phyloP scores from a whole-genome alignment of 2,888 invertebrate species.

The Nymphalis polychloros region DNA sequence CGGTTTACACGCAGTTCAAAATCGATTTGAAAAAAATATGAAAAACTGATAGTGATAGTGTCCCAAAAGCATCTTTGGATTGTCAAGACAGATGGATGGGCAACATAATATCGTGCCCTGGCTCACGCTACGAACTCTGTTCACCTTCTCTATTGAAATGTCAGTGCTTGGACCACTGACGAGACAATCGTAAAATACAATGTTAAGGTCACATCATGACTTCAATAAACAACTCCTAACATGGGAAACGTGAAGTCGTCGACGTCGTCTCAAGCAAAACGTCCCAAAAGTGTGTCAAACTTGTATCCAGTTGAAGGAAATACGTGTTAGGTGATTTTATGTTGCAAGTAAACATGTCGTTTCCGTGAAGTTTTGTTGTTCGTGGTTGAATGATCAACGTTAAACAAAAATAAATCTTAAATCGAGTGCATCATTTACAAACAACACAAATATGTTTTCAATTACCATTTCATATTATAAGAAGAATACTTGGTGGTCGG shows the following conservation, averaged over 20 bases:
- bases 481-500: neutral
- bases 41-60: slow-evolving; percentile 31
- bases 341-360: slow-evolving; percentile 29
- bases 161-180: slow-evolving; percentile 76
- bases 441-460: neutral
- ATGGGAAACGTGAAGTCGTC: slow-evolving; percentile 76
- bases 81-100: slow-evolving; percentile 48
- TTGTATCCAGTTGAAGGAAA: slow-evolving; percentile 60
- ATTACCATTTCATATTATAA: no score
- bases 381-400: slow-evolving; percentile 4
- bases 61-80: slow-evolving; percentile 22
- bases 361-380: slow-evolving; percentile 25
- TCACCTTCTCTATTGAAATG: slow-evolving; percentile 81
- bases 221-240: slow-evolving; percentile 80
- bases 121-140: slow-evolving; percentile 73
- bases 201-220: slow-evolving; percentile 81
- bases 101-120: slow-evolving; percentile 65
- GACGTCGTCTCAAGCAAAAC: slow-evolving; percentile 60
- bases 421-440: neutral
- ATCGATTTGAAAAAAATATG: neutral
- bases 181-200: slow-evolving; percentile 81
- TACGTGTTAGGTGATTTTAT: slow-evolving; percentile 49
- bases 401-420: slow-evolving; percentile 14
- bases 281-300: slow-evolving; percentile 74
- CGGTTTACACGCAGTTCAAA: neutral